Base-by-base conservation (phyloP, 2,797 vertebrate genomes). In the Hoplostethus atlanticus region DNA sequence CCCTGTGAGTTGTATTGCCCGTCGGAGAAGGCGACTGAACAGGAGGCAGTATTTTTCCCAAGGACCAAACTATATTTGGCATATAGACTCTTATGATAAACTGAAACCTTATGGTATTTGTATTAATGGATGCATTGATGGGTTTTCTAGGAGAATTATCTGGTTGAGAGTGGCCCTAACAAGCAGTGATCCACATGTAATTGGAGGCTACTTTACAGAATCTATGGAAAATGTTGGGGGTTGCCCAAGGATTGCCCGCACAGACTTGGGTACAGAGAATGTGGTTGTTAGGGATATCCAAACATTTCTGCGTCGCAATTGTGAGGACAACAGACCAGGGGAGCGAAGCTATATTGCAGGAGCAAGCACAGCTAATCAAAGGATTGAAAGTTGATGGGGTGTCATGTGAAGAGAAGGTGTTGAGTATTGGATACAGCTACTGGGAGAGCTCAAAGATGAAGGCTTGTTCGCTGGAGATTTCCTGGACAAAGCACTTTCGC, bases 181-280 rank as follows among this genome's bases (percentile, higher is more conserved):
- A 1, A 63, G 34, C 60, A 63, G 46, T 15, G 9, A 63, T 4
- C 47, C 60, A 30, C 17, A 63, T 34, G 60, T 51, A 21, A 63
- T 63, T 10, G 11, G 60, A 9, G 10, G 46, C 7, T 62, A 17
- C 28, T 62, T 48, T 36, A 28, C 50, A 13, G 46, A 62, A 36
- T 15, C 25, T 17, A 5, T 62, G 15, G 60, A 50, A 28, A 7
- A 31, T 2, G 31, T 31, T 5, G 31, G 31, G 5, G 31, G 31
- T 31, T 31, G 5, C 31, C 31, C 31, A 5, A 31, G 31, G 10
- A 25, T 46, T 4, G 25, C 3, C 2, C n/a, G 17, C 6, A 66
- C 64, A 6, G 9, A 55, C 25, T 31, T 46, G 64, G 25, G 38
- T 5, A 66, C 64, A 9, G 51, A 66, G 64, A 66, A 44, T 40